Evolutionary conservation across 2,113 vertebrate species (phyloP).

Genomic region (Trematocara unimaculatum): DNA sequence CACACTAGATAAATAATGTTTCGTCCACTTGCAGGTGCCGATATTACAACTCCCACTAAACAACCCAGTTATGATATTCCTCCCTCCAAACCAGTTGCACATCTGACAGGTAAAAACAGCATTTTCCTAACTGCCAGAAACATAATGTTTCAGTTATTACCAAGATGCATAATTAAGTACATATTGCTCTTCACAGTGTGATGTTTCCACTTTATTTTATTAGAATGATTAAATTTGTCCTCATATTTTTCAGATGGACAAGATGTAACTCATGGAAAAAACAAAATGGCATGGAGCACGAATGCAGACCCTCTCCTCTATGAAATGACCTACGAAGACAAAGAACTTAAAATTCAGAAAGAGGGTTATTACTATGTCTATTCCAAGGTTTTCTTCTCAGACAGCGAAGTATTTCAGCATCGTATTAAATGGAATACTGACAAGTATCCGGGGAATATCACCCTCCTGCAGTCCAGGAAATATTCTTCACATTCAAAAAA

Average conservation of each 20-base stretch:
- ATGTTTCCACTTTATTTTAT: not conserved
- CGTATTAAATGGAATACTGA: conserved; percentile 36
- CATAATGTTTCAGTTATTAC: not conserved
- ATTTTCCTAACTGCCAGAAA: not conserved
- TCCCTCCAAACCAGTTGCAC: conserved; percentile 68
- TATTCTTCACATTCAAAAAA: fast-evolving
- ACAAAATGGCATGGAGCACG: conserved; percentile 67
- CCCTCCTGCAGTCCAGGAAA: conserved; percentile 61
- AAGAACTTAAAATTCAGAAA: conserved; percentile 55
- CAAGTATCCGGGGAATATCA: conserved; percentile 34
- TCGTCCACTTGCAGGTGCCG: not conserved
- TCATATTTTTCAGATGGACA: conserved; percentile 21
- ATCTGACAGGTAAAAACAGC: conserved; percentile 61
- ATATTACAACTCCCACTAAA: fast-evolving
- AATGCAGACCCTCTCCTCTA: conserved; percentile 52
- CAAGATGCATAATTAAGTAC: not conserved
- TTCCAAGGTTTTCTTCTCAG: conserved; percentile 73
- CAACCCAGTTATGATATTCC: not conserved
- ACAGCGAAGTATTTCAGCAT: conserved; percentile 39
- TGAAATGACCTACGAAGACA: conserved; percentile 59
- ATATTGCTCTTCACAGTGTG: not conserved
- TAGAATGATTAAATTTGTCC: not conserved
- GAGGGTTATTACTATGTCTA: conserved; percentile 80
- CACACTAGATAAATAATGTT: not conserved
- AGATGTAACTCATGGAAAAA: not conserved